Conservation (phyloP, 2,113 vertebrate genomes). For the Deroptyus accipitrinus region DNA sequence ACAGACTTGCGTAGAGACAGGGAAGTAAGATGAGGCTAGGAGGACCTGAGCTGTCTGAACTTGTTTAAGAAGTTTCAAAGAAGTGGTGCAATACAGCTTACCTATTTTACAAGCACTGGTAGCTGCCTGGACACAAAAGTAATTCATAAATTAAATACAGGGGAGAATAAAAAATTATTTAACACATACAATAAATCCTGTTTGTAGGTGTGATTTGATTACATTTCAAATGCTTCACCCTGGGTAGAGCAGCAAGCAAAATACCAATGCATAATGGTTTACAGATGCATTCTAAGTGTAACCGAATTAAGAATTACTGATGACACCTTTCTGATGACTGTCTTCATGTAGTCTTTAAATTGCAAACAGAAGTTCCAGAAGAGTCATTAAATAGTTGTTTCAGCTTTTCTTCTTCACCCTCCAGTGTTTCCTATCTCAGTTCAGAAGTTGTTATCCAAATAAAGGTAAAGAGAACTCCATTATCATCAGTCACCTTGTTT, state of each 20-base stretch:
- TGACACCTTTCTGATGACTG: neutral
- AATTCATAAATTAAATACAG: neutral
- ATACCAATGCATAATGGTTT: neutral
- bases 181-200: neutral
- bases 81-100: neutral
- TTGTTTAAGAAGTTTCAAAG: constrained; percentile 19
- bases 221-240: neutral
- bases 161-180: neutral
- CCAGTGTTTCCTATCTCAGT: neutral
- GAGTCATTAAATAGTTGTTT: neutral
- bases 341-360: neutral
- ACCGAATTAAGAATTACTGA: neutral
- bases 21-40: neutral
- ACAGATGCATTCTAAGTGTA: neutral
- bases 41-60: neutral
- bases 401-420: neutral
- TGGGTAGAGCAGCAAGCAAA: neutral
- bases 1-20: neutral
- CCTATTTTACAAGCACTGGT: neutral
- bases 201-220: neutral
- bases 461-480: neutral
- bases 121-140: neutral
- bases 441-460: neutral
- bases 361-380: neutral
- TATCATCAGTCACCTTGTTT: neutral